Evolutionary conservation across 2,888 invertebrate genomes (phyloP).

Genomic region (Pammene aurita): DNA sequence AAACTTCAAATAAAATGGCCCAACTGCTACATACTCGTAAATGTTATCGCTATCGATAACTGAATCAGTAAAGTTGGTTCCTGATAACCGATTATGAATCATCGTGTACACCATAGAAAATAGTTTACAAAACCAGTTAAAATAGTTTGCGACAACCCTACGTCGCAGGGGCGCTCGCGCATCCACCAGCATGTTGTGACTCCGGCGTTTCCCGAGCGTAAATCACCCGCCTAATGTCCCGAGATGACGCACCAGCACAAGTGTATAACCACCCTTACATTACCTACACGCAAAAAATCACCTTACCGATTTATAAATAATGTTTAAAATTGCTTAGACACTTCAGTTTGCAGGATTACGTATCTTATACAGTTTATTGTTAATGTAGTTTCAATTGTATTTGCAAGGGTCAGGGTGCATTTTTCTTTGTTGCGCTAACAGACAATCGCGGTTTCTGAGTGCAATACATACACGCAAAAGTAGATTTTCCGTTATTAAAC

Average conservation of each 20-base stretch:
- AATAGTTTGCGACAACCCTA: constrained; percentile 12
- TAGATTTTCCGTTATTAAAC: constrained; percentile 23
- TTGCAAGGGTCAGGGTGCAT: constrained; percentile 42
- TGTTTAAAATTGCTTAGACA: constrained; percentile 34
- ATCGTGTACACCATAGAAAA: too few relatives aligned
- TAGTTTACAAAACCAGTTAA: too few relatives aligned
- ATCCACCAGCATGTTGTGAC: constrained; percentile 73
- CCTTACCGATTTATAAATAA: constrained; percentile 42
- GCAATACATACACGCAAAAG: constrained; percentile 46
- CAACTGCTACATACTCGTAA: too few relatives aligned
- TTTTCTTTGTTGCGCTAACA: constrained; percentile 46
- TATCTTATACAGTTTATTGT: constrained; percentile 9
- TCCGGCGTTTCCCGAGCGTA: constrained; percentile 74
- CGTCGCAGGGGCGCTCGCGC: constrained; percentile 13
- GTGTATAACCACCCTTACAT: constrained; percentile 62
- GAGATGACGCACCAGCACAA: constrained; percentile 66
- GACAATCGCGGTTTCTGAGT: constrained; percentile 58
- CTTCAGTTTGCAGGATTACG: constrained; percentile 14
- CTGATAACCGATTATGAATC: too few relatives aligned
- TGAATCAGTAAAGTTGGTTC: too few relatives aligned
- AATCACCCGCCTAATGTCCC: constrained; percentile 82
- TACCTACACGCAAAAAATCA: constrained; percentile 44
- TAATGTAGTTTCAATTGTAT: constrained; percentile 40
- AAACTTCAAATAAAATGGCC: too few relatives aligned
- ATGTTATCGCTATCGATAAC: too few relatives aligned